phyloP scores from a whole-genome alignment of 1,140 invertebrate genomes.

The Drosophila malerkotliana region DNA sequence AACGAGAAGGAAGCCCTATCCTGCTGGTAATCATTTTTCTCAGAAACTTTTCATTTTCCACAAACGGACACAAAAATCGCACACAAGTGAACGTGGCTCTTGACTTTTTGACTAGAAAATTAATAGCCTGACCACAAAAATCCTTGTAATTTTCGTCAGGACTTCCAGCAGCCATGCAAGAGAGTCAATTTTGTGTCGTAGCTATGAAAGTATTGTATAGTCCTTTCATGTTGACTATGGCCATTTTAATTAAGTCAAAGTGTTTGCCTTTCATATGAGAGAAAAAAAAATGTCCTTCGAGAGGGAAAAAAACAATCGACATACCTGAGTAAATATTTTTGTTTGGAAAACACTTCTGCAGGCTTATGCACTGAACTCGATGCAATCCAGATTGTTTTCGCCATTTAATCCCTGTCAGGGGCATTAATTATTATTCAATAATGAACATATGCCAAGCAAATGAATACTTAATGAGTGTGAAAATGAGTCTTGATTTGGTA shows the following conservation, averaged over 20 bases:
- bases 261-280: conserved; percentile 31
- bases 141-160: conserved; percentile 38
- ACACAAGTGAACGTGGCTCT: conserved; percentile 12
- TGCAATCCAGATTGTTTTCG: conserved; percentile 4
- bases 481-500: conserved; percentile 7
- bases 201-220: conserved; percentile 30
- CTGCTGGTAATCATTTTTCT: conserved; percentile 44
- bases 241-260: conserved; percentile 56
- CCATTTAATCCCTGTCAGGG: conserved; percentile 13
- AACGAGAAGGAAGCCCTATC: conserved; percentile 18
- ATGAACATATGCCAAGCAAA: neutral
- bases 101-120: conserved; percentile 34
- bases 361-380: conserved; percentile 10
- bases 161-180: conserved; percentile 15
- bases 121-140: conserved; percentile 56
- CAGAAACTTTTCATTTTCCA: conserved; percentile 38
- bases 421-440: conserved; percentile 39
- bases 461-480: conserved; percentile 33
- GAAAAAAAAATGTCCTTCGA: neutral
- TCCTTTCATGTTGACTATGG: conserved; percentile 31
- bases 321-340: conserved; percentile 37
- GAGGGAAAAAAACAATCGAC: conserved; percentile 10
- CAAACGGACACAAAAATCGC: conserved; percentile 16
- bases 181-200: conserved; percentile 20
- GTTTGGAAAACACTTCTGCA: conserved; percentile 3